A percentile compares a stretch with the other conserved stretches of the same genome.
phyloP scores from a whole-genome alignment of 2,888 invertebrate genomes.

The Hydrotaea cyrtoneurina region DNA sequence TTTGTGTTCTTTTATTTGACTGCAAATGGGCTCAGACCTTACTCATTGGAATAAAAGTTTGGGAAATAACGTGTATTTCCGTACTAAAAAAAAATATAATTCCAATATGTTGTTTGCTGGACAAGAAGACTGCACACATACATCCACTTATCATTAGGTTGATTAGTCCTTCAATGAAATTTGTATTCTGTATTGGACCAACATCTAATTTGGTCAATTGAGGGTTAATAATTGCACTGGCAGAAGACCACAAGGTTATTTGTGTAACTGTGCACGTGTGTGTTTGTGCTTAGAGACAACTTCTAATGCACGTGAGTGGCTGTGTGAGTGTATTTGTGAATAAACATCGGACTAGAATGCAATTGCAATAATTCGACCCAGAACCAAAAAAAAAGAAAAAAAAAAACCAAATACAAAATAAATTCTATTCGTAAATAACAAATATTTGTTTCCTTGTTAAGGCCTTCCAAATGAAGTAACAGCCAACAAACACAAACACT shows the following conservation, averaged over 20 bases:
- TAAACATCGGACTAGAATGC: conserved; percentile 32
- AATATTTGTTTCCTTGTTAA: conserved; percentile 65
- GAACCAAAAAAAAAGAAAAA: conserved; percentile 10
- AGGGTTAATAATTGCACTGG: conserved; percentile 22
- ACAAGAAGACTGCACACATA: not conserved
- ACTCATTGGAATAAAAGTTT: no score
- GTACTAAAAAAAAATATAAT: no score
- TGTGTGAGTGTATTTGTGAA: not conserved
- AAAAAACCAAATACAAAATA: conserved; percentile 25
- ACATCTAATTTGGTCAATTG: conserved; percentile 28
- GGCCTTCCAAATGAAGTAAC: conserved; percentile 53
- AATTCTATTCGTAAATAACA: conserved; percentile 55
- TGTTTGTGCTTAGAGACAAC: conserved; percentile 2
- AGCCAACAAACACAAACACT: conserved; percentile 18
- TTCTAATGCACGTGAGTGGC: not conserved
- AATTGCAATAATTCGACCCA: conserved; percentile 35
- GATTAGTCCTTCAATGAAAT: conserved; percentile 9
- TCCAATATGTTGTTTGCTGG: no score
- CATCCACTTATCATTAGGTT: conserved; percentile 4
- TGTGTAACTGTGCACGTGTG: not conserved
- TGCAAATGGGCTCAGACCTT: no score
- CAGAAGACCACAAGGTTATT: not conserved
- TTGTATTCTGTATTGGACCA: conserved; percentile 3
- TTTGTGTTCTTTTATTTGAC: no score
- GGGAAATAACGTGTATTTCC: no score